Evolutionary conservation across 2,797 vertebrate genomes (phyloP).

Genomic region (Anguilla megastoma): DNA sequence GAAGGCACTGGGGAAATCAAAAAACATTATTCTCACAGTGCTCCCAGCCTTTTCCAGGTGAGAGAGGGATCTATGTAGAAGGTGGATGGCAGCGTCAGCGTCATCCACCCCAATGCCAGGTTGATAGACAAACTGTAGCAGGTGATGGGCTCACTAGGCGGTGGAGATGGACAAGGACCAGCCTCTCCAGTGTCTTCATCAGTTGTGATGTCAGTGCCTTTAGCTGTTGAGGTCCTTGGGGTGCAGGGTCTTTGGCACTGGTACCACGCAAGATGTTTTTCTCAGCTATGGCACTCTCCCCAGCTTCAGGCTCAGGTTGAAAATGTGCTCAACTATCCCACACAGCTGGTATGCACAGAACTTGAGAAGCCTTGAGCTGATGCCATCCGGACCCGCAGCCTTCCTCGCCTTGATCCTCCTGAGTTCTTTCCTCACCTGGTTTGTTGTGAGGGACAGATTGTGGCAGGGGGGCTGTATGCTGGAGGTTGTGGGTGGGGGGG

Average conservation of each 20-base stretch:
- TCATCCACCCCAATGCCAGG: slow-evolving; percentile 24
- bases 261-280: slow-evolving; percentile 14
- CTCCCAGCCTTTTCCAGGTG: slow-evolving; percentile 1
- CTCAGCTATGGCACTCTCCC: too few species aligned
- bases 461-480: neutral
- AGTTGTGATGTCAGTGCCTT: slow-evolving; percentile 19
- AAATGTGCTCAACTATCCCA: neutral
- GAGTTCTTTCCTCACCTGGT: slow-evolving; percentile 16
- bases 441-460: slow-evolving; percentile 6
- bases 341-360: neutral
- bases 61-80: slow-evolving; percentile 19
- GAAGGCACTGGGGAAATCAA: slow-evolving; percentile 19
- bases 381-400: slow-evolving; percentile 24
- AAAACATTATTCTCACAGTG: neutral
- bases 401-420: slow-evolving; percentile 1
- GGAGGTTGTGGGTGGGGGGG: too few species aligned
- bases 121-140: slow-evolving; percentile 7
- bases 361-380: slow-evolving; percentile 23
- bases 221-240: slow-evolving; percentile 13
- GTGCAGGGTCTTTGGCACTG: slow-evolving; percentile 23
- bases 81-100: neutral
- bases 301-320: neutral
- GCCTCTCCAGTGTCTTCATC: slow-evolving; percentile 23
- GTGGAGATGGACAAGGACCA: slow-evolving; percentile 9
- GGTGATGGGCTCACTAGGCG: slow-evolving; percentile 15